These are phyloP conservation scores for Cataglyphis livida DNA, from an alignment of 2,888 invertebrate genomes.

Conservation along the genomic window DNA sequence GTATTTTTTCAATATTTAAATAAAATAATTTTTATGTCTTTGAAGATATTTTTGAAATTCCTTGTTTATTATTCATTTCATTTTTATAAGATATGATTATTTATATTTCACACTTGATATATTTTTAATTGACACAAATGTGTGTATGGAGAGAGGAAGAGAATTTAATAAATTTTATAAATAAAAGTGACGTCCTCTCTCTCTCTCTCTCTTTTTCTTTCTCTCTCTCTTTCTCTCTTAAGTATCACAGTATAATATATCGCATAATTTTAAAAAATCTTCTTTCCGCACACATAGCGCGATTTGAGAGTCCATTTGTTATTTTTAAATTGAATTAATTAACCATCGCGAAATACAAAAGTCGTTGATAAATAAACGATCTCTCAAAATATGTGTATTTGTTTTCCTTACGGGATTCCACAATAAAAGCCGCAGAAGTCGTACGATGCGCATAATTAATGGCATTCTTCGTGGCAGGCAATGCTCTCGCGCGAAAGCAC, in stretches of 20 bases:
- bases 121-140: background rate
- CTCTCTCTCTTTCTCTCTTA: background rate
- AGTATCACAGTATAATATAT: background rate
- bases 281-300: background rate
- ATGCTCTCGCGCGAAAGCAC: constrained; percentile 50
- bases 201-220: too few relatives aligned
- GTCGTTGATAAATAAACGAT: background rate
- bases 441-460: constrained; percentile 41
- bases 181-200: background rate
- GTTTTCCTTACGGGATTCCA: constrained; percentile 28
- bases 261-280: background rate
- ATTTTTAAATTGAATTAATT: constrained; percentile 13
- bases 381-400: constrained; percentile 8
- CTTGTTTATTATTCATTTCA: background rate
- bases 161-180: background rate
- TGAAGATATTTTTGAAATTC: background rate
- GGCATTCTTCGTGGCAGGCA: constrained; percentile 44
- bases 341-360: constrained; percentile 1
- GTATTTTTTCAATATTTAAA: background rate
- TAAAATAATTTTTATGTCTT: background rate
- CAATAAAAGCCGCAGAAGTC: constrained; percentile 43
- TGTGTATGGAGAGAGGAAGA: background rate
- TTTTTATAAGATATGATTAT: background rate
- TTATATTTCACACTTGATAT: background rate
- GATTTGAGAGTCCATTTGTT: background rate